Evolutionary conservation across 2,888 invertebrate species (phyloP).

Genomic region (Pristionchus mayeri): DNA sequence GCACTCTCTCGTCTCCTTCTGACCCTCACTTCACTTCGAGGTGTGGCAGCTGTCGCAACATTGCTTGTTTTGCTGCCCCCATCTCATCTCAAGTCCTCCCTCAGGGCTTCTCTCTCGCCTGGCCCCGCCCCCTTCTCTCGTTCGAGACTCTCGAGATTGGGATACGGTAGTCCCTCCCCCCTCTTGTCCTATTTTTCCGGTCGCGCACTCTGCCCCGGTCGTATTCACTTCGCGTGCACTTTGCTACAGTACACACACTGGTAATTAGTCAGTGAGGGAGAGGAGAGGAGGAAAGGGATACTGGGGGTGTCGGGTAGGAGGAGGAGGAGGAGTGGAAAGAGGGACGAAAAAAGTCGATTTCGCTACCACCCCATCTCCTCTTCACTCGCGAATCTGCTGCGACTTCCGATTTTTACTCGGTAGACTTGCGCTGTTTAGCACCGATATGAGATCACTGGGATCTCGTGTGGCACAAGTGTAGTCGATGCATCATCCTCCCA

Average conservation of each 20-base stretch:
- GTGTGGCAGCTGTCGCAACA: not conserved
- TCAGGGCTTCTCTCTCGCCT: conserved; percentile 14
- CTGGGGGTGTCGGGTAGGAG: conserved; percentile 11
- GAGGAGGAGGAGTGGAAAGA: not conserved
- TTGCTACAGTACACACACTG: conserved; percentile 33
- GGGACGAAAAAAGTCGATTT: conserved; percentile 21
- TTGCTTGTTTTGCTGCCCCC: not conserved
- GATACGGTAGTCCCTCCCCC: conserved; percentile 28
- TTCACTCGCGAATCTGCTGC: too few relatives aligned
- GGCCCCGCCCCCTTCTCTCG: conserved; percentile 28
- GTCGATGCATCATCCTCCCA: not conserved
- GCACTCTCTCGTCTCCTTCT: not conserved
- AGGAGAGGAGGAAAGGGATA: not conserved
- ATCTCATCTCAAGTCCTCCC: conserved; percentile 5
- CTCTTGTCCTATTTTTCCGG: conserved; percentile 9
- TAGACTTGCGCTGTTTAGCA: too few relatives aligned
- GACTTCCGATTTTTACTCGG: too few relatives aligned
- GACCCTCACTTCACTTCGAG: not conserved
- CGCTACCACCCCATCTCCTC: not conserved
- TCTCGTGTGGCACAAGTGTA: conserved; percentile 30
- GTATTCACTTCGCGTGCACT: not conserved
- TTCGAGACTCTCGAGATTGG: conserved; percentile 33
- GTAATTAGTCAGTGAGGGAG: conserved; percentile 25
- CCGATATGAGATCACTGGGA: too few relatives aligned
- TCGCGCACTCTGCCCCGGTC: not conserved